Evolutionary conservation across 2,888 invertebrate species (phyloP).

Genomic region (Drosophila anomelani): DNA sequence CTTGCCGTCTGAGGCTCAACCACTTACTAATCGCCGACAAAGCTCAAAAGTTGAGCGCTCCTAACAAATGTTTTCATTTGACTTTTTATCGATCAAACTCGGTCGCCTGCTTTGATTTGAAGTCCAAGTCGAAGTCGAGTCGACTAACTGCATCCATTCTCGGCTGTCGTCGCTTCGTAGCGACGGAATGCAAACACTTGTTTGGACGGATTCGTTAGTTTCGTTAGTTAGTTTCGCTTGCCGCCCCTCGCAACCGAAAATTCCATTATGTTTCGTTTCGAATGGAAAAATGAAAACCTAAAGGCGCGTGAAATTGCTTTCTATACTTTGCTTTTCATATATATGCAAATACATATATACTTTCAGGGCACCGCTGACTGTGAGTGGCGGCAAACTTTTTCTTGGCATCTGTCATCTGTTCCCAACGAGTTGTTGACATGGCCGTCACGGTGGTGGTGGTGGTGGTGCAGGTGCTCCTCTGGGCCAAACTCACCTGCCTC

Average conservation of each 20-base stretch:
- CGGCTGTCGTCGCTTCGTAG: slow-evolving; percentile 63
- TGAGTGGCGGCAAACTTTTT: slow-evolving; percentile 32
- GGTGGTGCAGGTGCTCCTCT: slow-evolving; percentile 12
- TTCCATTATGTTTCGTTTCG: slow-evolving; percentile 49
- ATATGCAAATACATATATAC: slow-evolving; percentile 3
- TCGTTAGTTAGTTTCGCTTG: slow-evolving; percentile 4
- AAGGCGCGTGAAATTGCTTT: slow-evolving; percentile 59
- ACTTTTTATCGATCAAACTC: slow-evolving; percentile 71
- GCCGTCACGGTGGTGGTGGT: slow-evolving; percentile 6
- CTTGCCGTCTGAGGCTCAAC: background rate
- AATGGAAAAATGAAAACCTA: slow-evolving; percentile 17
- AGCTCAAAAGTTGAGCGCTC: slow-evolving; percentile 29
- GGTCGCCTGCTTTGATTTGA: slow-evolving; percentile 61
- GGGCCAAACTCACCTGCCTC: slow-evolving; percentile 13
- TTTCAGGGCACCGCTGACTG: slow-evolving; percentile 13
- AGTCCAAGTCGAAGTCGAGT: slow-evolving; percentile 19
- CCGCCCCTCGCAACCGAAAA: slow-evolving; percentile 47
- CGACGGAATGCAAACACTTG: slow-evolving; percentile 80
- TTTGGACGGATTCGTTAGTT: slow-evolving; percentile 46
- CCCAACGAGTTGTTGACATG: slow-evolving; percentile 41
- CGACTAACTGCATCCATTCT: slow-evolving; percentile 7
- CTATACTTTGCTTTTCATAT: slow-evolving; percentile 4
- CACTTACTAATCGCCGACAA: slow-evolving; percentile 12
- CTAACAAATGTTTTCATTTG: slow-evolving; percentile 39
- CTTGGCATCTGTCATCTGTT: slow-evolving; percentile 44